Evolutionary conservation across 2,888 invertebrate species (phyloP).

Genomic region (Drymonia ruficornis): DNA sequence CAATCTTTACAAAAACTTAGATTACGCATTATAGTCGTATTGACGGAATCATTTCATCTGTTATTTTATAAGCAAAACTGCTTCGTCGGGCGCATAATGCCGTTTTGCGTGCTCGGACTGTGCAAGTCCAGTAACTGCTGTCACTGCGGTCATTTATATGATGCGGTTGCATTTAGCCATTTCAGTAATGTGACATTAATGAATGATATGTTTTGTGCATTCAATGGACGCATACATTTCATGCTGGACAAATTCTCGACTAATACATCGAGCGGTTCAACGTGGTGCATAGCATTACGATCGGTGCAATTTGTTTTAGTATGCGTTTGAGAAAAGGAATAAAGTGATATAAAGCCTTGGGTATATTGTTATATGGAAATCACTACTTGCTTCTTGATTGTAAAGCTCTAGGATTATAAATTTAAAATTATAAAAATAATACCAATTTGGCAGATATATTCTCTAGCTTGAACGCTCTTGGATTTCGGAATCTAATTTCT

Average conservation of each 20-base stretch:
- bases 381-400: not conserved
- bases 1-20: not conserved
- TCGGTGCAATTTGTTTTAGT: conserved; percentile 15
- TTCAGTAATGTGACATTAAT: conserved; percentile 61
- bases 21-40: not conserved
- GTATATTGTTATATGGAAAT: conserved; percentile 9
- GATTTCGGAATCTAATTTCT: no score
- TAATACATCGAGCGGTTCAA: conserved; percentile 24
- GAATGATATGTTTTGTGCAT: conserved; percentile 55
- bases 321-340: conserved; percentile 21
- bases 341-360: conserved; percentile 19
- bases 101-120: conserved; percentile 59
- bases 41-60: conserved; percentile 48
- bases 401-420: not conserved
- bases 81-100: conserved; percentile 41
- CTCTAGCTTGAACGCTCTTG: no score
- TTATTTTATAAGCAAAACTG: conserved; percentile 57
- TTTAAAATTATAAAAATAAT: no score
- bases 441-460: no score
- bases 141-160: conserved; percentile 49
- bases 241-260: conserved; percentile 34
- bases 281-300: conserved; percentile 21
- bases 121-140: conserved; percentile 43
- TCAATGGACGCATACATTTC: conserved; percentile 39
- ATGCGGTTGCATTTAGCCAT: conserved; percentile 54